Evolutionary conservation across 1,140 invertebrate species (phyloP), one percentile per base, ranked within the genome.

Genomic region (Drosophila jambulina): DNA sequence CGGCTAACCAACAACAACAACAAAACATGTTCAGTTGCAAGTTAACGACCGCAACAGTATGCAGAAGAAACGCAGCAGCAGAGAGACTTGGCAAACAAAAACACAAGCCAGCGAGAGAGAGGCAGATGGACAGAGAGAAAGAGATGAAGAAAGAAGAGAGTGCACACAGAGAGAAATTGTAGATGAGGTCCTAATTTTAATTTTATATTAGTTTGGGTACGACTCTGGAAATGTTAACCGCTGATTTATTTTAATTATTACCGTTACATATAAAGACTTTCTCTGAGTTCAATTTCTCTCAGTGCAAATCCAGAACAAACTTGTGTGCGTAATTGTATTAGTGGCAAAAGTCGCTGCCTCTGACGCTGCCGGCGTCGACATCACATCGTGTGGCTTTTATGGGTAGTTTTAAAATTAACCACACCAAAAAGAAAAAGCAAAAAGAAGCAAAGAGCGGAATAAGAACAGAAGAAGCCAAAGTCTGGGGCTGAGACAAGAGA

Each of bases 351-450:
- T 64, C 69, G 67, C 34, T 49, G 67, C n/a, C 46, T 49, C 23
- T 29, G 34, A 17, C 49, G 23, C 25, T 34, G 65, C 17, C 36
- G 42, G 25, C 27, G 56, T 36, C 40, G 61, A 43, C 46, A 48
- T 17, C 76, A 51, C 83, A 80, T 79, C 76, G 70, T 86, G 83
- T 77, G 83, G 82, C 71, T 87, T 86, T 86, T 80, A 79, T 86
- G 83, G 83, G 80, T 87, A 87, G 83, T 87, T 87, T 87, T 87
- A 86, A 91, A 91, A 80, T 91, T 82, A 91, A 91, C 88, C 79
- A 75, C 79, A 91, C 53, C 69, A 17, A 29, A 82, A 68, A 75
- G 45, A 63, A 84, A 58, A 38, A 78, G 60, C 60, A 58, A 68
- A 72, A 77, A 78, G 42, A 51, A 56, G 57, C 58, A 69, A 71